Evolutionary conservation across 2,113 vertebrate species (phyloP), one percentile per base, ranked within the genome.

Genomic region (Istiophorus platypterus): DNA sequence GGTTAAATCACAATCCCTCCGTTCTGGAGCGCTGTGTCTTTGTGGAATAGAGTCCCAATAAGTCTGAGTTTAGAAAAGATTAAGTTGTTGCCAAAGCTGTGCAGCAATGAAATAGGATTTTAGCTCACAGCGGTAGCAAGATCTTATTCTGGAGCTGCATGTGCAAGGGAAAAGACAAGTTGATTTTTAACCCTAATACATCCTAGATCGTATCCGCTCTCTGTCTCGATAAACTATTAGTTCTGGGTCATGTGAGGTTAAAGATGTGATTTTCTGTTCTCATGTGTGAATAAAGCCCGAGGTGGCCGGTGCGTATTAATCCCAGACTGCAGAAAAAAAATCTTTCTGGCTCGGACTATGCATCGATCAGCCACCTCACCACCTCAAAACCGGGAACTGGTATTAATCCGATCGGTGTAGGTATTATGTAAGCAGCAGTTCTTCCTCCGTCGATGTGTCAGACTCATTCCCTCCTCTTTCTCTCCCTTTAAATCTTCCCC

Each of bases 201-300:
- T 47, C 47, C 64, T 18, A 39, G 31, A 78, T 80, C 7, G 17
- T 18, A 79, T 80, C 71, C 72, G n/a, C 84, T 81, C 63, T 49
- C 29, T 49, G 45, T 62, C 63, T 81, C 34, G 39, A 51, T 82
- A 78, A 92, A 52, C 76, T 58, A 86, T 86, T 85, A 76, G 77
- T 84, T 90, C 42, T 64, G 81, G 77, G 83, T 86, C 85, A 64
- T 39, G 5, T 15, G 14, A 76, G 73, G 86, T 76, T 78, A 81
- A 82, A 91, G 67, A 78, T 81, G 64, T 54, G 57, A 78, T 88
- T 87, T 86, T 76, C 86, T 61, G 17, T 79, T 68, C 18, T 47
- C 54, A 22, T 7, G 12, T 85, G 70, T 79, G 76, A 88, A 86
- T 72, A 74, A 84, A 66, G 52, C 39, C 20, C 1, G 31, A 65